Evolutionary conservation across 2,113 vertebrate genomes (phyloP), one percentile per base, ranked within the genome.

Genomic region (Empidonax alnorum): DNA sequence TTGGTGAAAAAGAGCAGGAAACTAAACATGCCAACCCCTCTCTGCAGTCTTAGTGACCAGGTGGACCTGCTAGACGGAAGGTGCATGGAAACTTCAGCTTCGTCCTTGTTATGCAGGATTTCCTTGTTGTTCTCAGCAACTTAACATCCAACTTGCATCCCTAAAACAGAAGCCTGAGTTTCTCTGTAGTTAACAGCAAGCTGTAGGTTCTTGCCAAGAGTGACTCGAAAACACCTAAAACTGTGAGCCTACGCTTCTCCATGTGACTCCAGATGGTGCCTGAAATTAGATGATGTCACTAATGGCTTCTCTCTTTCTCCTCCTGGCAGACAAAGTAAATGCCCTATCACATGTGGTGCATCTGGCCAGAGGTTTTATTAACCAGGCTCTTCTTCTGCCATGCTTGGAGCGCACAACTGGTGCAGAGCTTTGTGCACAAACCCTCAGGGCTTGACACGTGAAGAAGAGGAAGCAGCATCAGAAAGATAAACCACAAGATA

Each of bases 401-500:
- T 7, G 39, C 89, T 6, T 72, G 88, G 69, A 84, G 68, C 1
- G 49, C 53, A 47, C 59, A 47, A 7, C 28, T 20, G 53, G 9
- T 69, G 49, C 82, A 93, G 46, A 87, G 81, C n/a, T 59, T 42
- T 28, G 31, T 27, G 90, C 88, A 81, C 93, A 85, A 93, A 67
- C 76, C 35, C 95, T 88, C 25, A 2, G 50, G 76, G 75, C 88
- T 50, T 35, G 73, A 94, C 84, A 65, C 2, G 8, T 89, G 87
- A 93, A 92, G 84, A 84, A 75, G 83, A 97, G 96, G 97, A 96
- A 96, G 95, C 86, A 81, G 88, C 90, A 94, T 92, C 96, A 97
- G 78, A 95, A 84, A 92, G 89, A 96, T 93, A 88, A 96, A 96
- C 97, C 97, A 91, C 97, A 96, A 97, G 97, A 97, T 96, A 97